A percentile compares a stretch with the other conserved stretches of the same genome.
Conservation (phyloP, 2,888 invertebrate species). For the Polia nebulosa region DNA sequence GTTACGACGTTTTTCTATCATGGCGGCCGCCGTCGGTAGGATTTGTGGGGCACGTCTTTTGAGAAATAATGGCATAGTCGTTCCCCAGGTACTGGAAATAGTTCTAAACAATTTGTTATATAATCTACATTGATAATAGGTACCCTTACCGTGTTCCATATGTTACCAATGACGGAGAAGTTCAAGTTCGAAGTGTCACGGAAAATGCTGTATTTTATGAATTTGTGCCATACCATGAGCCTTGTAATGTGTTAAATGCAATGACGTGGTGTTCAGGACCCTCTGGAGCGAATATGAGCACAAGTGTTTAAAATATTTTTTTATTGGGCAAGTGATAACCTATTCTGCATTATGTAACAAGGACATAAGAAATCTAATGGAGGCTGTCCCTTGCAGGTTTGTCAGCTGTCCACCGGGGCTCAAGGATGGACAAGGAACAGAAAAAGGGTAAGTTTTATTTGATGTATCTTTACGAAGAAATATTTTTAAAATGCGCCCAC, state of each 20-base stretch:
- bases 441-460: constrained; percentile 93
- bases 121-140: constrained; percentile 67
- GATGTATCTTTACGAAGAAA: constrained; percentile 6
- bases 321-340: constrained; percentile 85
- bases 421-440: constrained; percentile 95
- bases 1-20: constrained; percentile 92
- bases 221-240: constrained; percentile 69
- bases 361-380: constrained; percentile 85
- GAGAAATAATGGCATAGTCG: constrained; percentile 93
- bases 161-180: constrained; percentile 71
- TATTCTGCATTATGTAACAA: constrained; percentile 90
- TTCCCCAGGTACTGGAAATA: constrained; percentile 93
- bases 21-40: constrained; percentile 97
- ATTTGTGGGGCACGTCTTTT: constrained; percentile 96
- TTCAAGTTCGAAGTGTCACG: constrained; percentile 72
- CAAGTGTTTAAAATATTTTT: constrained; percentile 69
- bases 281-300: constrained; percentile 47
- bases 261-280: constrained; percentile 65
- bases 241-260: constrained; percentile 65
- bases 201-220: constrained; percentile 79
- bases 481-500: constrained; percentile 16
- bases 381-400: constrained; percentile 91
- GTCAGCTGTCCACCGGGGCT: constrained; percentile 94
- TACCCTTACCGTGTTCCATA: constrained; percentile 65
- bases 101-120: constrained; percentile 71